These are phyloP conservation scores for Melanotus villosus DNA, from an alignment of 2,888 invertebrate genomes.

Conservation along the genomic window DNA sequence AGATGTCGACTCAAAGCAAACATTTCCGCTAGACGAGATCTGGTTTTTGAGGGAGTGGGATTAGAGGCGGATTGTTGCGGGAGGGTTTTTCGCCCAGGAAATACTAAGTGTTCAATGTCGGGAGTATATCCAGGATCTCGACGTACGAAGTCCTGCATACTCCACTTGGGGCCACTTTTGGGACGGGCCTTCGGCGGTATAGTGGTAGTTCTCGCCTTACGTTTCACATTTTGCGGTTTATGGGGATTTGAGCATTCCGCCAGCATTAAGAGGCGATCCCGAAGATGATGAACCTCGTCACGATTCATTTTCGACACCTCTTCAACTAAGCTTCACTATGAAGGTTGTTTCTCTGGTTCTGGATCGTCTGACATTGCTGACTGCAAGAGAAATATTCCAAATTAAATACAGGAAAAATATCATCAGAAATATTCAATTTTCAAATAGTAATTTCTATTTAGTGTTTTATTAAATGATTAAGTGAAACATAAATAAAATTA, in stretches of 20 bases:
- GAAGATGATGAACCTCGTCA: constrained; percentile 70
- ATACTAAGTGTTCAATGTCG: constrained; percentile 74
- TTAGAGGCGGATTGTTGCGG: constrained; percentile 67
- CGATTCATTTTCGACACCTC: constrained; percentile 64
- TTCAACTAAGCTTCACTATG: constrained; percentile 11
- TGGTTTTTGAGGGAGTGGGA: constrained; percentile 59
- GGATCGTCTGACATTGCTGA: constrained; percentile 43
- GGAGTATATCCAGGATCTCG: constrained; percentile 71
- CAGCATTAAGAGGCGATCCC: constrained; percentile 70
- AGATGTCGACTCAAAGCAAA: constrained; percentile 69
- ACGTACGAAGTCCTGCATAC: constrained; percentile 67
- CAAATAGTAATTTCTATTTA: no score
- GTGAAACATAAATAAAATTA: no score
- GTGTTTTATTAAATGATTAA: no score
- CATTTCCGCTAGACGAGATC: constrained; percentile 71
- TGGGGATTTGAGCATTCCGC: constrained; percentile 67
- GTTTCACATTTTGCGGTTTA: constrained; percentile 65
- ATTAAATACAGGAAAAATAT: not conserved
- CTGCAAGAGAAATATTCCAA: constrained; percentile 23
- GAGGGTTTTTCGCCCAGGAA: constrained; percentile 68
- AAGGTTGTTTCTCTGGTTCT: constrained; percentile 36
- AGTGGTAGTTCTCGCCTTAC: constrained; percentile 56
- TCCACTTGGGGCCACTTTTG: constrained; percentile 57
- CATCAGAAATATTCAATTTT: no score
- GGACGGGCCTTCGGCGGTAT: constrained; percentile 41